Evolutionary conservation across 2,113 vertebrate species (phyloP), one percentile per base, ranked within the genome.

Genomic region (Sphaerodactylus townsendi): DNA sequence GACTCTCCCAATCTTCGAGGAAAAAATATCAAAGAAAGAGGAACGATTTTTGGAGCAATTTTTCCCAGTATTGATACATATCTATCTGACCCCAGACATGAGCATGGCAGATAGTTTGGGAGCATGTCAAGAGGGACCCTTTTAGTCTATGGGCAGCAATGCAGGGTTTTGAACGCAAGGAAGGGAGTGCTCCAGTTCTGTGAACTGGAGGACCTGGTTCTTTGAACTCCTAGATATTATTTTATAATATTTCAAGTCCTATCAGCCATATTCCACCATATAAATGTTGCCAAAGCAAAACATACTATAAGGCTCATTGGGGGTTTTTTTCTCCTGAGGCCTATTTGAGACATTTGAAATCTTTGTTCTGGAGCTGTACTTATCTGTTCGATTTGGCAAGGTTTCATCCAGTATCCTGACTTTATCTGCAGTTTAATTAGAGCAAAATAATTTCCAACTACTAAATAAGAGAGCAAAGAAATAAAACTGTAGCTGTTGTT

Each of bases 381-480:
- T 2, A 35, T 78, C 37, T 88, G 85, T 83, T 92, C 84, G 84
- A 78, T 88, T 86, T 56, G 75, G 79, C 73, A 86, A 64, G 73
- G 84, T 87, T 46, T 66, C 72, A 81, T 88, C 86, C 83, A 85
- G 83, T 83, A 92, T 81, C 88, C 84, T 89, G 84, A 56, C 73
- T 91, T 88, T 79, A 87, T 88, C 83, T 94, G 88, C 82, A 87
- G 59, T 89, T 87, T 91, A 76, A 56, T 88, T 81, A 80, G 78
- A 86, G 85, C n/a, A n/a, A n/a, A 73, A n/a, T 77, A 91, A 81
- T 76, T 89, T 90, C 82, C 77, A 83, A 19, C 74, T 59, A 78
- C 72, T 85, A 86, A 83, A 81, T 89, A 72, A 79, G 50, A 39
- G 80, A 78, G 70, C 66, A 33, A 83, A 59, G 68, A 84, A 89